Conservation (phyloP, 2,113 vertebrate species). For the Onychorhynchus coronatus region DNA sequence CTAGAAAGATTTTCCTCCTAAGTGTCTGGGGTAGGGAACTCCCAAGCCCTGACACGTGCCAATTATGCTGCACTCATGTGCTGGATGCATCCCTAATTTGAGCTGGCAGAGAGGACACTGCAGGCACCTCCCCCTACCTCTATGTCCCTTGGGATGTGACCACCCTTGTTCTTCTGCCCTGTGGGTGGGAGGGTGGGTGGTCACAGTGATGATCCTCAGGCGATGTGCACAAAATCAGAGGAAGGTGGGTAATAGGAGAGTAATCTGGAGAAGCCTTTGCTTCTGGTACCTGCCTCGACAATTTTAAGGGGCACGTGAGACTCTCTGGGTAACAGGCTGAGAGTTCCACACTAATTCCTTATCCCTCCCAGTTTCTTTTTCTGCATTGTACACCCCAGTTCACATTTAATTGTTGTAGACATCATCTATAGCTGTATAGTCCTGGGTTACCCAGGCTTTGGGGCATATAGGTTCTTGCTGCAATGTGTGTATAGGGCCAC, state of each 20-base stretch:
- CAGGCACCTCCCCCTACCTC: background rate
- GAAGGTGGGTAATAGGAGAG: background rate
- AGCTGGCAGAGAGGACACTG: background rate
- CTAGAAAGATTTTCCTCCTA: background rate
- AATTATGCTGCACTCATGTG: background rate
- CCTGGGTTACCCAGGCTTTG: background rate
- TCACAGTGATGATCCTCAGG: background rate
- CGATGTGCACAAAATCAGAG: background rate
- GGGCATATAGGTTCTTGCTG: background rate
- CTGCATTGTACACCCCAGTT: background rate
- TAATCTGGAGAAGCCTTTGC: background rate
- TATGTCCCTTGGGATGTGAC: background rate
- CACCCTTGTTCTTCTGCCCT: fast-evolving
- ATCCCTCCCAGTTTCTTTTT: background rate
- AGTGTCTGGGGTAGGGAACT: background rate
- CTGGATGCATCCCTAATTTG: background rate
- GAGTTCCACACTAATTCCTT: background rate
- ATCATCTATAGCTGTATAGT: background rate
- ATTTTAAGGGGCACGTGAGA: background rate
- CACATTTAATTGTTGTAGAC: background rate
- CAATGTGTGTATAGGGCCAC: background rate
- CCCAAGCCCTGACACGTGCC: background rate
- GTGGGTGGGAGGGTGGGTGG: background rate
- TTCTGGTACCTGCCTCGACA: background rate
- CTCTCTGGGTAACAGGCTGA: background rate